phyloP scores from a whole-genome alignment of 1,140 invertebrate genomes.

The Neodiprion lecontei region DNA sequence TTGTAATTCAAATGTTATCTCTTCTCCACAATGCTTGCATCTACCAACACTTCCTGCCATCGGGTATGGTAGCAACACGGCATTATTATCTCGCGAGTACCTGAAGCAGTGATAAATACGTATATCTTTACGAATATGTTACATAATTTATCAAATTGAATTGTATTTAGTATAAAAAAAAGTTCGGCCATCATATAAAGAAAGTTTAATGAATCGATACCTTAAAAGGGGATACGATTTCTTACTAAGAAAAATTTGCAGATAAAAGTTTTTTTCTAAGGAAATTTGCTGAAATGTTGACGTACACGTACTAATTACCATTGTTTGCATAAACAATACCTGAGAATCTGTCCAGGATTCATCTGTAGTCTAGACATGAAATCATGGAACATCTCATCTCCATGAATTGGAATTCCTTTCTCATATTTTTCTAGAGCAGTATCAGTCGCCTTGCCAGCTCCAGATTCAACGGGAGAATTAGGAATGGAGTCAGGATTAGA shows the following conservation, averaged over 20 bases:
- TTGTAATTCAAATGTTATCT: constrained; percentile 81
- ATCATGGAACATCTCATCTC: constrained; percentile 81
- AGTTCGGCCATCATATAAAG: not conserved
- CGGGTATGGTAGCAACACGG: constrained; percentile 71
- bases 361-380: constrained; percentile 75
- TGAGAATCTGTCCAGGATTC: constrained; percentile 83
- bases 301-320: constrained; percentile 21
- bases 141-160: not conserved
- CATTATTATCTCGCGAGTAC: constrained; percentile 72
- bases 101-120: constrained; percentile 55
- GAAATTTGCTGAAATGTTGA: not conserved
- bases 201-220: constrained; percentile 5
- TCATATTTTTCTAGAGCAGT: constrained; percentile 74
- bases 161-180: constrained; percentile 10
- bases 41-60: constrained; percentile 61
- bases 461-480: constrained; percentile 35
- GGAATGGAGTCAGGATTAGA: constrained; percentile 58
- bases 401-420: constrained; percentile 76
- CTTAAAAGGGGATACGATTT: constrained; percentile 11
- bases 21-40: constrained; percentile 76
- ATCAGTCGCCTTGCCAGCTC: constrained; percentile 43
- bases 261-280: constrained; percentile 19
- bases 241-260: constrained; percentile 19
- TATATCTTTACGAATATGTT: not conserved
- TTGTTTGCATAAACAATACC: constrained; percentile 61